Evolutionary conservation across 1,140 invertebrate genomes (phyloP), one percentile per base, ranked within the genome.

Genomic region (Samia ricini): DNA sequence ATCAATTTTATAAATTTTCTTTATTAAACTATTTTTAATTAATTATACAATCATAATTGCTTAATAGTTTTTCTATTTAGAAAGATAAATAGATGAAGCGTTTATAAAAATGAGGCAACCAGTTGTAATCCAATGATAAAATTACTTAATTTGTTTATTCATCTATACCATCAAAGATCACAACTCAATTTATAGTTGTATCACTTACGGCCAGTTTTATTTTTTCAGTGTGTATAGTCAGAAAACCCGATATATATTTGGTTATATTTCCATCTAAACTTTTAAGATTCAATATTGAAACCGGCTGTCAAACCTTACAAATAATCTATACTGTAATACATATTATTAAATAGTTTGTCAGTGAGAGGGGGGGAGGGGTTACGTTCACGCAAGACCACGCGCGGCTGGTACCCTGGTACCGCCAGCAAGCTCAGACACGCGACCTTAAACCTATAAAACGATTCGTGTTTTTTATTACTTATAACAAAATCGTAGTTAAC

Each of bases 361-460:
- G 54, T 12, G 12, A n/a, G 24, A 68, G 63, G 64, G 56, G 56
- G 69, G 68, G 78, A 68, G 56, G 56, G 69, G 68, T 76, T 66
- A 74, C 26, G 64, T 72, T 77, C 82, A 86, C 81, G 83, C 80
- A 85, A 72, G 74, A 50, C 36, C 22, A 23, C 18, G 72, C 58
- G 75, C 69, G 70, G 81, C 78, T 81, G 83, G 83, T 74, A 82
- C 77, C 75, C 74, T 71, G 66, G 63, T 61, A 77, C 78, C 67
- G 60, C 66, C 62, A 63, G 61, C 67, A 70, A 71, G 77, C 72
- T 71, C 78, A 59, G 79, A 78, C 85, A 86, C 87, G 85, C 85
- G 81, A 85, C 72, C 75, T 81, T 70, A 65, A 67, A 66, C 65
- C 69, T 63, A 83, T 79, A 80, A 71, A 77, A 63, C 56, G 20